phyloP scores from a whole-genome alignment of 2,888 invertebrate genomes.

The Drosophila acutilabella region DNA sequence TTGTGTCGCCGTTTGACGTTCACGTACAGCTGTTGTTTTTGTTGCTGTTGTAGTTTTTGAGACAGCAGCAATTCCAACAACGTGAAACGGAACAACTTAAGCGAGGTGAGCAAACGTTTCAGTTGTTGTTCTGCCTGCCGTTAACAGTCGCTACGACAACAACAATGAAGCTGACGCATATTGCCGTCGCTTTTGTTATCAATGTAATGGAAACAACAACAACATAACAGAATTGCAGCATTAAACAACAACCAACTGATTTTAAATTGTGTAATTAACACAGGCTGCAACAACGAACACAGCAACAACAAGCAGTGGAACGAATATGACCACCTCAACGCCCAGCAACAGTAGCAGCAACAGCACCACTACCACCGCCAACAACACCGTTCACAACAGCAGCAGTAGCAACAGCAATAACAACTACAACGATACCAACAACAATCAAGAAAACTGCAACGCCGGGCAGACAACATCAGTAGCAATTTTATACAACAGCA shows the following conservation, averaged over 20 bases:
- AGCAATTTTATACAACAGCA: slow-evolving; percentile 45
- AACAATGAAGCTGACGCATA: slow-evolving; percentile 26
- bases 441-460: slow-evolving; percentile 25
- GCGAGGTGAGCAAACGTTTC: slow-evolving; percentile 44
- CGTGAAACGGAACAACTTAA: slow-evolving; percentile 21
- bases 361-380: slow-evolving; percentile 42
- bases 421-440: slow-evolving; percentile 39
- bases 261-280: slow-evolving; percentile 57
- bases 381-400: slow-evolving; percentile 28
- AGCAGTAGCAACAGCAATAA: slow-evolving; percentile 29
- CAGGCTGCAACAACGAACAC: slow-evolving; percentile 46
- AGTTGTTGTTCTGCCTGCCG: slow-evolving; percentile 48
- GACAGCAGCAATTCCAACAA: slow-evolving; percentile 41
- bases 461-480: slow-evolving; percentile 35
- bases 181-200: slow-evolving; percentile 50
- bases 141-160: slow-evolving; percentile 4
- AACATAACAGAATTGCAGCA: slow-evolving; percentile 49
- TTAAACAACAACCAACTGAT: slow-evolving; percentile 54
- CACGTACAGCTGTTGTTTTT: slow-evolving; percentile 19
- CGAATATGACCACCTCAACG: slow-evolving; percentile 74
- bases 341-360: slow-evolving; percentile 55
- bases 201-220: slow-evolving; percentile 26
- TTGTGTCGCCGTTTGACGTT: slow-evolving; percentile 29
- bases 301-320: slow-evolving; percentile 40
- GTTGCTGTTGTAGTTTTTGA: slow-evolving; percentile 35